A percentile compares a stretch with the other conserved stretches of the same genome.
phyloP scores from a whole-genome alignment of 2,797 vertebrate genomes.

The Melanotaenia parkinsoni region DNA sequence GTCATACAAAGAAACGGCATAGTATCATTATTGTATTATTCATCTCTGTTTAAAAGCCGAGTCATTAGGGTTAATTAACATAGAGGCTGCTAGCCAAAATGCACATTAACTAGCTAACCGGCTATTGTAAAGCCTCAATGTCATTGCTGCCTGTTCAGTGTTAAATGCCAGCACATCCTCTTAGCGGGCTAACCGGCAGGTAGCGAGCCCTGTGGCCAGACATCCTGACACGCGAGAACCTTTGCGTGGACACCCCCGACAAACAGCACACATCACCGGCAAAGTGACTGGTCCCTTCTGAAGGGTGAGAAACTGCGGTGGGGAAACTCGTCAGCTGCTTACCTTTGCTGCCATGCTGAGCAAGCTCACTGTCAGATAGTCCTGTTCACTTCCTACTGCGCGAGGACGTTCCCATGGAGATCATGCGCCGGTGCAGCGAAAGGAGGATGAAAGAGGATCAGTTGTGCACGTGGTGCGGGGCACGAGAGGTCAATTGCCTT shows the following conservation, averaged over 20 bases:
- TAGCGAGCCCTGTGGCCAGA: conserved; percentile 30
- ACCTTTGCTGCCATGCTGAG: conserved; percentile 84
- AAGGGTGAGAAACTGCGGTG: background rate
- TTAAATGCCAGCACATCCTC: conserved; percentile 64
- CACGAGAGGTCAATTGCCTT: conserved; percentile 39
- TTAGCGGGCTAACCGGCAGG: conserved; percentile 55
- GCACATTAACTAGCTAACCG: conserved; percentile 23
- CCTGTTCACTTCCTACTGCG: conserved; percentile 67
- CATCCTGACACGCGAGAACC: background rate
- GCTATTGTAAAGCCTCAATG: conserved; percentile 66
- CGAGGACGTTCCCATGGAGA: conserved; percentile 79
- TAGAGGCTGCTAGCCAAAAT: background rate
- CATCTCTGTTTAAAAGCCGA: background rate
- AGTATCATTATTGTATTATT: background rate
- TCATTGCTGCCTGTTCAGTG: conserved; percentile 56
- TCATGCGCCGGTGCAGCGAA: conserved; percentile 66
- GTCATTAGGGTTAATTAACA: conserved; percentile 1
- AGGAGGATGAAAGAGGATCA: conserved; percentile 69
- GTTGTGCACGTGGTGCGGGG: conserved; percentile 47
- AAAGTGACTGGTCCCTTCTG: background rate
- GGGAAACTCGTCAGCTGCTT: conserved; percentile 61
- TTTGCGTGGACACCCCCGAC: background rate
- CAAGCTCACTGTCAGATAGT: conserved; percentile 61
- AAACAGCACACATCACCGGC: conserved; percentile 6
- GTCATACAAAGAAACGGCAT: background rate